These are phyloP conservation scores for Phrynocephalus versicolor DNA, from an alignment of 2,113 vertebrate genomes.

Conservation along the genomic window DNA sequence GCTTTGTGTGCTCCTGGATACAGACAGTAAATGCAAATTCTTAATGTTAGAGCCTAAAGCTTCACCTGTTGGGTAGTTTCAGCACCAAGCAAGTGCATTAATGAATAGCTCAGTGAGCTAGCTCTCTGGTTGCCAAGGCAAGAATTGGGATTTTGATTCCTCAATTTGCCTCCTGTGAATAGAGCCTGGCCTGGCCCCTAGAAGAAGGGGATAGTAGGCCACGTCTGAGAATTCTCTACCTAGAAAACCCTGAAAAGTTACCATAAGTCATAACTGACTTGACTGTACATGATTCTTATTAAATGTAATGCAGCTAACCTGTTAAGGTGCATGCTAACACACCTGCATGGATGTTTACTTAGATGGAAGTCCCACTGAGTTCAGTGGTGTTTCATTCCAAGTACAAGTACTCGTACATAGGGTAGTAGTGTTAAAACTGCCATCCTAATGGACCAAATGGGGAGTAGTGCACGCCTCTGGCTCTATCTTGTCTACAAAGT, in stretches of 20 bases:
- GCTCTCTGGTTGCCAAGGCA: too few relatives aligned
- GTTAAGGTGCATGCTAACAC: background rate
- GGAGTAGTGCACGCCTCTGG: background rate
- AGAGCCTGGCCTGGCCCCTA: too few relatives aligned
- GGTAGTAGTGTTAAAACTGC: background rate
- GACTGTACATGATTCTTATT: too few relatives aligned
- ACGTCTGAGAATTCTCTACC: too few relatives aligned
- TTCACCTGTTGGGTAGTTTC: background rate
- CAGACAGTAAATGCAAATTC: background rate
- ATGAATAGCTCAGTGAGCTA: too few relatives aligned
- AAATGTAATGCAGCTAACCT: too few relatives aligned
- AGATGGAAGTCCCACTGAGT: background rate
- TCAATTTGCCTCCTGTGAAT: too few relatives aligned
- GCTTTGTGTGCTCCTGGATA: background rate
- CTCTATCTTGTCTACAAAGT: background rate
- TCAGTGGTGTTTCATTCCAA: background rate
- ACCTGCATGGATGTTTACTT: background rate
- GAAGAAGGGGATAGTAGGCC: too few relatives aligned
- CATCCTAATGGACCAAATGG: background rate
- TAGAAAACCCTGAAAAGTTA: too few relatives aligned
- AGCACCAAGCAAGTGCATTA: background rate
- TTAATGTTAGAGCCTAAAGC: background rate
- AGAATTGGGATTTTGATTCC: too few relatives aligned
- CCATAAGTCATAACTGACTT: too few relatives aligned
- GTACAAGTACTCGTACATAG: background rate